phyloP scores from a whole-genome alignment of 2,888 invertebrate species.

The Dendrolimus houi region DNA sequence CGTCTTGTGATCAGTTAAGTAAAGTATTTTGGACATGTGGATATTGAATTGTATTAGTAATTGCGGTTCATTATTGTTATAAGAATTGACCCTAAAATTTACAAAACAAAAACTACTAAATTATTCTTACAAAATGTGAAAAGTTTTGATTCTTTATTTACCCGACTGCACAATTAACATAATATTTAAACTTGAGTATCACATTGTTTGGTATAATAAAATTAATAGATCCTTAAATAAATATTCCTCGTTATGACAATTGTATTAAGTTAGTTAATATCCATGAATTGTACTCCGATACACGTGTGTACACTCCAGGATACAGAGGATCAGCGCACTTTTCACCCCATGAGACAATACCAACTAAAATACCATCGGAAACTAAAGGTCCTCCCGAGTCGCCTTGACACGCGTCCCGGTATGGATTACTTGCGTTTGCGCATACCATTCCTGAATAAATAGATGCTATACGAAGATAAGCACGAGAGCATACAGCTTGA shows the following conservation, averaged over 20 bases:
- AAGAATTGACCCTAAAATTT: too few relatives aligned
- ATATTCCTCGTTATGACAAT: background rate
- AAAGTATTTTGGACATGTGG: too few relatives aligned
- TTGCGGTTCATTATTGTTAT: too few relatives aligned
- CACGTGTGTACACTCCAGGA: conserved; percentile 76
- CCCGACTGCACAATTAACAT: too few relatives aligned
- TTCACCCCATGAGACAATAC: conserved; percentile 77
- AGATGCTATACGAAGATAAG: conserved; percentile 44
- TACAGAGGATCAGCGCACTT: conserved; percentile 67
- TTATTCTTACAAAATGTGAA: too few relatives aligned
- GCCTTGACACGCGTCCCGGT: conserved; percentile 69
- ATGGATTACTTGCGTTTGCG: conserved; percentile 41
- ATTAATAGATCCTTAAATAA: too few relatives aligned
- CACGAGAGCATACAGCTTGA: conserved; percentile 42
- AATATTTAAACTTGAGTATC: too few relatives aligned
- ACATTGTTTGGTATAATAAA: too few relatives aligned
- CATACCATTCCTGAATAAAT: conserved; percentile 62
- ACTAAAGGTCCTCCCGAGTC: conserved; percentile 79
- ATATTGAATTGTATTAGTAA: too few relatives aligned
- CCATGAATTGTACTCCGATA: conserved; percentile 54
- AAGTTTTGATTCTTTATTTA: too few relatives aligned
- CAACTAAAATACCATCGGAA: conserved; percentile 54
- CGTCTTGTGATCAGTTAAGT: too few relatives aligned
- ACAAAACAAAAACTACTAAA: too few relatives aligned
- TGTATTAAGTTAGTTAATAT: conserved; percentile 17